Evolutionary conservation across 2,888 invertebrate genomes (phyloP).

Genomic region (Lepidocyrtoides sp.): DNA sequence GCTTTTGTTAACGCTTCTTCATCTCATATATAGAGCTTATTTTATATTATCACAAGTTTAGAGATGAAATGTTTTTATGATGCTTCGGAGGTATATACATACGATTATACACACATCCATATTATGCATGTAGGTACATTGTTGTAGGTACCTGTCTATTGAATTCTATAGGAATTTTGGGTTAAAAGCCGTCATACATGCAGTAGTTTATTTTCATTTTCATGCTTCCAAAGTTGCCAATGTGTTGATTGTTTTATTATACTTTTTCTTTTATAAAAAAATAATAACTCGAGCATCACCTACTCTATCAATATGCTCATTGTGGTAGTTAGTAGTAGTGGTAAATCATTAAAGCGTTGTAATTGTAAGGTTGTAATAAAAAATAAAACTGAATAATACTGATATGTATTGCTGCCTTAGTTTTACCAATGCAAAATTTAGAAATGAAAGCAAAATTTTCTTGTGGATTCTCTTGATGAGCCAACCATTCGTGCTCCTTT

Average conservation of each 20-base stretch:
- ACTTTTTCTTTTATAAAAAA: not conserved
- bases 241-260: slow-evolving; percentile 31
- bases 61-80: not conserved
- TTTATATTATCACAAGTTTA: not conserved
- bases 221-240: not conserved
- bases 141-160: not conserved
- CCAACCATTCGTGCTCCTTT: slow-evolving; percentile 33
- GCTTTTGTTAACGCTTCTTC: not conserved
- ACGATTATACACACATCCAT: not conserved
- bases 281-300: not conserved
- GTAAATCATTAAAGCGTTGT: slow-evolving; percentile 22
- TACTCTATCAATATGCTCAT: slow-evolving; percentile 2
- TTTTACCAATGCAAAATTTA: slow-evolving; percentile 9
- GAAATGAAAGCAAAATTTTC: not conserved
- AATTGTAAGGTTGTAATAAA: slow-evolving; percentile 8
- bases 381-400: too few species aligned
- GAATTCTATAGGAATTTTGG: not conserved
- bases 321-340: too few species aligned
- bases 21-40: not conserved
- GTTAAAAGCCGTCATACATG: not conserved
- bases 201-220: not conserved
- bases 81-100: too few species aligned
- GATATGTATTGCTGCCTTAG: not conserved
- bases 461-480: slow-evolving; percentile 30
- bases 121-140: not conserved